Evolutionary conservation across 2,797 vertebrate species (phyloP).

Genomic region (Pseudomugil tenellus): DNA sequence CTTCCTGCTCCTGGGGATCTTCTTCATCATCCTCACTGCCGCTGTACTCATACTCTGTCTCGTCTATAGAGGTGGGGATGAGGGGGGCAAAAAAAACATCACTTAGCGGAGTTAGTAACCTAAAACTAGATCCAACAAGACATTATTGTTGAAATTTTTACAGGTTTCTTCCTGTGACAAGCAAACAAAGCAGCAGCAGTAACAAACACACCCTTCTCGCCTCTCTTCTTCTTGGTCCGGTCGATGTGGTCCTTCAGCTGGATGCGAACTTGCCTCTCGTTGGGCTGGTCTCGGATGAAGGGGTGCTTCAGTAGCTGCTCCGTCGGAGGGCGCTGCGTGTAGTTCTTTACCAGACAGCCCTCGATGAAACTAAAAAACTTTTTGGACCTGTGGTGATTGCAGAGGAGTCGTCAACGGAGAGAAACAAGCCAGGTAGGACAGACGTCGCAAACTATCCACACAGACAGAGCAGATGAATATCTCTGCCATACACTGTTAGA

Average conservation of each 20-base stretch:
- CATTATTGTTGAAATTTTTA: not conserved
- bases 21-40: constrained; percentile 93
- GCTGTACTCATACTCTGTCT: constrained; percentile 92
- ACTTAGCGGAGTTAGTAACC: not conserved
- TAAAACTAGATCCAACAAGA: not conserved
- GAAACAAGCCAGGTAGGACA: not conserved
- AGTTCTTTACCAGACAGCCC: constrained; percentile 97
- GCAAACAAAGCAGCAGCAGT: not conserved
- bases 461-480: constrained; percentile 2
- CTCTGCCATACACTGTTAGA: constrained; percentile 8
- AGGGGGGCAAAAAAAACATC: not conserved
- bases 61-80: constrained; percentile 74
- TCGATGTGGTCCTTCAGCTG: constrained; percentile 99
- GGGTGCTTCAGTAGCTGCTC: constrained; percentile 97
- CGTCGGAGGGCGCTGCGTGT: constrained; percentile 94
- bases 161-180: not conserved
- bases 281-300: constrained; percentile 98
- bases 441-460: not conserved
- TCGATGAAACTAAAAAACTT: constrained; percentile 99
- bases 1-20: constrained; percentile 87
- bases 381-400: constrained; percentile 88
- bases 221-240: constrained; percentile 97
- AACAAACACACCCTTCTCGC: constrained; percentile 89
- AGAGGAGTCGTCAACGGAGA: not conserved
- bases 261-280: constrained; percentile 97